Conservation (phyloP, 2,888 invertebrate genomes). For the Hybos culiciformis region DNA sequence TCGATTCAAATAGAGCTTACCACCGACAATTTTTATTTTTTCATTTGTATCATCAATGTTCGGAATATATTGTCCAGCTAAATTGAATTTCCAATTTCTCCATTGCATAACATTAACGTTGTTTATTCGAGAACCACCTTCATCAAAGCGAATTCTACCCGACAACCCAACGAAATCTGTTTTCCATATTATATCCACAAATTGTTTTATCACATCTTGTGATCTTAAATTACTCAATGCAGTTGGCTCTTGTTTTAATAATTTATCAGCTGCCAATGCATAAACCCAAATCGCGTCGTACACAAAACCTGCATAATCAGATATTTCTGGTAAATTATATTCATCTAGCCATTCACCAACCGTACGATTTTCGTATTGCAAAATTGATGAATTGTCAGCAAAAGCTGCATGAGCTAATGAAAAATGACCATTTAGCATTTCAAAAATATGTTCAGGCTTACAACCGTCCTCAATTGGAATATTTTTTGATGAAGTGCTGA, state of each 20-base stretch:
- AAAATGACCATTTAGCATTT: slow-evolving; percentile 55
- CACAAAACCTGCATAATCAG: slow-evolving; percentile 59
- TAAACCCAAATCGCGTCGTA: slow-evolving; percentile 76
- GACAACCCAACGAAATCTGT: slow-evolving; percentile 63
- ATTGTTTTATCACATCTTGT: slow-evolving; percentile 24
- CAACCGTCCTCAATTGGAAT: slow-evolving; percentile 42
- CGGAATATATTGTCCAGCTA: slow-evolving; percentile 47
- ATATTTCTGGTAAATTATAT: slow-evolving; percentile 32
- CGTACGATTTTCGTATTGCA: slow-evolving; percentile 43
- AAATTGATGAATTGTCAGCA: slow-evolving; percentile 43
- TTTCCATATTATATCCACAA: slow-evolving; percentile 46
- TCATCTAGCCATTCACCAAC: slow-evolving; percentile 35
- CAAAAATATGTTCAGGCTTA: slow-evolving; percentile 45
- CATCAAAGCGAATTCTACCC: slow-evolving; percentile 53
- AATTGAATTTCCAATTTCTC: slow-evolving; percentile 36
- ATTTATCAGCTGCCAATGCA: slow-evolving; percentile 52
- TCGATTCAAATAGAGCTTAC: slow-evolving; percentile 39
- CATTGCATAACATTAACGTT: slow-evolving; percentile 48
- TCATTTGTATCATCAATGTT: slow-evolving; percentile 28
- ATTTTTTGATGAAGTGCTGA: slow-evolving; percentile 13
- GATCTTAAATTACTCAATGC: slow-evolving; percentile 20
- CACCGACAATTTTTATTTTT: slow-evolving; percentile 38
- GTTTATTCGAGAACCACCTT: slow-evolving; percentile 52
- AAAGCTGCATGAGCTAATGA: slow-evolving; percentile 54
- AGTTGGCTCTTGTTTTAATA: slow-evolving; percentile 39